A percentile compares a stretch with the other conserved stretches of the same genome.
phyloP scores from a whole-genome alignment of 2,113 vertebrate genomes.

The Ranitomeya variabilis region DNA sequence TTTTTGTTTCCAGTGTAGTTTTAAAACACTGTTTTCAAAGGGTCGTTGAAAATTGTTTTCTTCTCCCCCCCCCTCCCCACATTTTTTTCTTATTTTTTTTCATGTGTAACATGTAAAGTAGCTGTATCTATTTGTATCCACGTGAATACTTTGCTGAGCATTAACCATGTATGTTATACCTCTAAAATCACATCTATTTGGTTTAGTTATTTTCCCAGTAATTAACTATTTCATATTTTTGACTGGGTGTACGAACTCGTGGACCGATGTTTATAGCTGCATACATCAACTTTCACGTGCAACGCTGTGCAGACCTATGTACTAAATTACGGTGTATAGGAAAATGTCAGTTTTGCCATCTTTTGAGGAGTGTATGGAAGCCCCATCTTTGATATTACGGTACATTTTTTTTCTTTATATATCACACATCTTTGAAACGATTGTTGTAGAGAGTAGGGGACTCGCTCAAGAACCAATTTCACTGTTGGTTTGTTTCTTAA shows the following conservation, averaged over 20 bases:
- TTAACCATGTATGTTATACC: background rate
- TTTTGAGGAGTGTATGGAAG: slow-evolving; percentile 79
- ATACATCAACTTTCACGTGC: no score
- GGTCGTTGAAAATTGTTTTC: background rate
- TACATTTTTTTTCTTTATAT: slow-evolving; percentile 12
- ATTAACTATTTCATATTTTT: background rate
- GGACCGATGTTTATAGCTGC: background rate
- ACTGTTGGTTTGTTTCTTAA: slow-evolving; percentile 99
- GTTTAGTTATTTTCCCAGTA: background rate
- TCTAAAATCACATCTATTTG: background rate
- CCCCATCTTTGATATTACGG: slow-evolving; percentile 60
- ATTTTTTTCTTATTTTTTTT: background rate
- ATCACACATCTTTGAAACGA: slow-evolving; percentile 30
- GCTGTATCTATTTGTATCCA: background rate
- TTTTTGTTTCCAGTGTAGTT: slow-evolving; percentile 21
- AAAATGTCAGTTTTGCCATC: background rate
- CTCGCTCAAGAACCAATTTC: slow-evolving; percentile 99
- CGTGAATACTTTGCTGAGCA: background rate
- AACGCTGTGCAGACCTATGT: background rate
- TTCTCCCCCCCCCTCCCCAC: background rate
- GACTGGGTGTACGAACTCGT: background rate
- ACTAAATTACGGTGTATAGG: background rate
- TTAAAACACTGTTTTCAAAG: slow-evolving; percentile 25
- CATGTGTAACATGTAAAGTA: background rate
- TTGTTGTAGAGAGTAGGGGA: slow-evolving; percentile 85